Percentiles rank a stretch among this genome's conserved stretches.
phyloP scores from a whole-genome alignment of 2,888 invertebrate species.

The Sepiola atlantica region DNA sequence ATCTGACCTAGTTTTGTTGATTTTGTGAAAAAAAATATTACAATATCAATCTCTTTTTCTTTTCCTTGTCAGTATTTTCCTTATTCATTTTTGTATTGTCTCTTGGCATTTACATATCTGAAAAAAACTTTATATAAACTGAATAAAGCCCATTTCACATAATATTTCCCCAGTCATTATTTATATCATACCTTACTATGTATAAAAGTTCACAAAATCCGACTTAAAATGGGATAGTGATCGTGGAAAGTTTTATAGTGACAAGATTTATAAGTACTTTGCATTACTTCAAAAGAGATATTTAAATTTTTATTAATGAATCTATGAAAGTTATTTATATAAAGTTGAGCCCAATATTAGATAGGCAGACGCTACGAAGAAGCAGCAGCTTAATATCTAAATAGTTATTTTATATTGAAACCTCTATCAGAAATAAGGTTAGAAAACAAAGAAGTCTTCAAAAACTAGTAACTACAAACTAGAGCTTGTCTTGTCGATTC shows the following conservation, averaged over 20 bases:
- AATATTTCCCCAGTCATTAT: too few relatives aligned
- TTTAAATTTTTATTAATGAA: neutral
- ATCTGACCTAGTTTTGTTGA: too few relatives aligned
- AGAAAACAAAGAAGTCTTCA: neutral
- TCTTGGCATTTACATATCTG: too few relatives aligned
- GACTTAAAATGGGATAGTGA: neutral
- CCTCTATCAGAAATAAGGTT: neutral
- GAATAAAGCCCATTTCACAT: too few relatives aligned
- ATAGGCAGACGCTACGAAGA: neutral
- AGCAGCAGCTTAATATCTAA: neutral
- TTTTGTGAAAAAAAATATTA: too few relatives aligned
- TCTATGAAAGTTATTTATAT: neutral
- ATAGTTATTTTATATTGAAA: neutral
- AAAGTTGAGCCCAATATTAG: neutral
- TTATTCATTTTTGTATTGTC: too few relatives aligned
- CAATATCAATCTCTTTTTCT: too few relatives aligned
- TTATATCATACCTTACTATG: too few relatives aligned
- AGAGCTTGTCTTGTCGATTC: neutral
- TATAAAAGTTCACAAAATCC: too few relatives aligned
- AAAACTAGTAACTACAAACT: neutral
- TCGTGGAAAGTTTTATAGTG: neutral
- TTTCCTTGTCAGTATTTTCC: too few relatives aligned
- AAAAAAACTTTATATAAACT: too few relatives aligned
- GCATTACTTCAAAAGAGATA: neutral
- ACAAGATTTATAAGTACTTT: neutral